Conservation (phyloP, 2,113 vertebrate genomes). For the Actenoides hombroni region DNA sequence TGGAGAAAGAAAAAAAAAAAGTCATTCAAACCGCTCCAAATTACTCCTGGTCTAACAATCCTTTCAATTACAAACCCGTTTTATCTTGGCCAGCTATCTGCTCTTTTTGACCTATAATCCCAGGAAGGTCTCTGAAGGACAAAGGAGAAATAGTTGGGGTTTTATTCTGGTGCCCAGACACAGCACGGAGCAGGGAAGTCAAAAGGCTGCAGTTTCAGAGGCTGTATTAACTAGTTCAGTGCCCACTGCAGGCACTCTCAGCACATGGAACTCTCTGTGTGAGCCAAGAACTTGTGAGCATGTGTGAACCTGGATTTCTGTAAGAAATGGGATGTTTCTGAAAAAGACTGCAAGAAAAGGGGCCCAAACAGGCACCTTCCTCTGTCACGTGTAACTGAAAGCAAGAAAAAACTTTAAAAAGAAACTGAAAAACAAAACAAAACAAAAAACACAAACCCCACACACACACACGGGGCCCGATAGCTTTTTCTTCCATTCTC, state of each 20-base stretch:
- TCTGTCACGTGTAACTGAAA: neutral
- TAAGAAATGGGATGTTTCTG: neutral
- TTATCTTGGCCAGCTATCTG: conserved; percentile 20
- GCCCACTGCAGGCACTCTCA: neutral
- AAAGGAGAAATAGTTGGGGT: neutral
- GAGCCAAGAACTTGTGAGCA: neutral
- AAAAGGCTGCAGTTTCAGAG: neutral
- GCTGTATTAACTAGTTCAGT: neutral
- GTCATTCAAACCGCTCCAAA: neutral
- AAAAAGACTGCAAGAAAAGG: rapidly evolving
- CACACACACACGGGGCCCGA: no score
- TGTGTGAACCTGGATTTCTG: neutral
- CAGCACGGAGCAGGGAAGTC: neutral
- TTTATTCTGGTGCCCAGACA: neutral
- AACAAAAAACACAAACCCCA: no score
- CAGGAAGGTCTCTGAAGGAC: conserved; percentile 31
- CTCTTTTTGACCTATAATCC: neutral
- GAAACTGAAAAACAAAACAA: rapidly evolving
- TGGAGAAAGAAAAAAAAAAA: neutral
- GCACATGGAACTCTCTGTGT: neutral
- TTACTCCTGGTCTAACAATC: neutral
- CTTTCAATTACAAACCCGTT: neutral
- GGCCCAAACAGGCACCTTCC: neutral
- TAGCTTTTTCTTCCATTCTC: no score
- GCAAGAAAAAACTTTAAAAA: neutral